Evolutionary conservation across 2,113 vertebrate species (phyloP).

Genomic region (Corythaixoides concolor): DNA sequence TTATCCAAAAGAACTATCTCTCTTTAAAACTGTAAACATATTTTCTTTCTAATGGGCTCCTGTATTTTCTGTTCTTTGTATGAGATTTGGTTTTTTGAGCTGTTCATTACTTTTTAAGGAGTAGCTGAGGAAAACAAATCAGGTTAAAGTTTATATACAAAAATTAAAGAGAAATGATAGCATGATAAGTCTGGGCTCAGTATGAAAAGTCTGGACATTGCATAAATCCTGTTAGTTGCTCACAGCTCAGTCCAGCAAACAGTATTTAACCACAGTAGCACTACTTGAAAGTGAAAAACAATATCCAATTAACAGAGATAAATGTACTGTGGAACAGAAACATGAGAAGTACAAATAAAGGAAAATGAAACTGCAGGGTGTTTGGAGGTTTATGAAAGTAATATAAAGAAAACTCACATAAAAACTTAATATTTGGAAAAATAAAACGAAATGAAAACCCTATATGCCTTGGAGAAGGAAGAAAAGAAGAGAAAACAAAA

Average conservation of each 20-base stretch:
- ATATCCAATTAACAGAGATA: conserved; percentile 44
- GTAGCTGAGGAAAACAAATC: not conserved
- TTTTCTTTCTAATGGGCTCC: not conserved
- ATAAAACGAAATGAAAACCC: not conserved
- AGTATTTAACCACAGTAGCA: conserved; percentile 1
- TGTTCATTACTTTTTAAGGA: not conserved
- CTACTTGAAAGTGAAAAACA: conserved; percentile 35
- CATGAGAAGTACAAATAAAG: conserved; percentile 8
- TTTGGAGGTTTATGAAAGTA: conserved; percentile 5
- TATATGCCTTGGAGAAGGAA: not conserved
- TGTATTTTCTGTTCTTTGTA: not conserved
- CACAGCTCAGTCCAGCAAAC: conserved; percentile 4
- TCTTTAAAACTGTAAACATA: not conserved
- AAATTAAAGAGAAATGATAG: not conserved
- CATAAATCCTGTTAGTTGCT: not conserved
- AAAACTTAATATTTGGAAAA: conserved; percentile 13
- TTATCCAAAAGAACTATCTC: not conserved
- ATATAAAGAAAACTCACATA: not conserved
- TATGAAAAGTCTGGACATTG: not conserved
- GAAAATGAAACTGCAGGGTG: not conserved
- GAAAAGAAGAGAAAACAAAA: not conserved
- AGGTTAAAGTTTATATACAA: not conserved
- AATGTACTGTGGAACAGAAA: not conserved
- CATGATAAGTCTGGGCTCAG: not conserved
- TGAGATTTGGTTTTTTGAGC: not conserved